Conservation (phyloP, 2,888 invertebrate species). For the Thelaira solivaga region DNA sequence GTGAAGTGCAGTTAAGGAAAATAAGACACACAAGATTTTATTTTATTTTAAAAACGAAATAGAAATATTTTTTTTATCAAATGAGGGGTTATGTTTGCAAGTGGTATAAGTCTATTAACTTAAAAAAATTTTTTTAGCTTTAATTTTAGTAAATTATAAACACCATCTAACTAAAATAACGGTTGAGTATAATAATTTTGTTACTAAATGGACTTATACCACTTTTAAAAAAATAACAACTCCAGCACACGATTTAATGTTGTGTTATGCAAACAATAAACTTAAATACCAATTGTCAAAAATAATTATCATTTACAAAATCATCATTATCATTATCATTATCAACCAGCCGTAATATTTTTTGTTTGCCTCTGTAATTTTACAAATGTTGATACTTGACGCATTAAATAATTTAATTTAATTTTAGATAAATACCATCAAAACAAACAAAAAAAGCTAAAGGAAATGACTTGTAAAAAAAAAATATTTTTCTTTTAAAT, state of each 20-base stretch:
- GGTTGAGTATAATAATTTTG: too few relatives aligned
- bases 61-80: too few relatives aligned
- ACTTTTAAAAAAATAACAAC: neutral
- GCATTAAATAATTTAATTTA: constrained; percentile 24
- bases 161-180: neutral
- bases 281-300: constrained; percentile 31
- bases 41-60: neutral
- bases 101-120: too few relatives aligned
- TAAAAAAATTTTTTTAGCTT: neutral
- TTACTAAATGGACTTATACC: too few relatives aligned
- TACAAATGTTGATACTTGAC: constrained; percentile 1
- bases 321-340: neutral
- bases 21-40: neutral
- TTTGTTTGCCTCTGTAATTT: constrained; percentile 3
- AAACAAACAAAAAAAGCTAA: neutral
- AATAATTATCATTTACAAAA: constrained; percentile 1
- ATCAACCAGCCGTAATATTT: constrained; percentile 3
- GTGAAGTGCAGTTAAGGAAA: constrained; percentile 36
- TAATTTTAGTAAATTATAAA: neutral
- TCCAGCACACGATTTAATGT: constrained; percentile 24
- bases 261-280: constrained; percentile 42
- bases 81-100: too few relatives aligned
- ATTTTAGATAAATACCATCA: constrained; percentile 22
- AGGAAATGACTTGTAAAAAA: neutral
- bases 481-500: neutral